These are phyloP conservation scores for Saccostrea glomerata DNA, from an alignment of 1,140 invertebrate genomes.

Conservation along the genomic window DNA sequence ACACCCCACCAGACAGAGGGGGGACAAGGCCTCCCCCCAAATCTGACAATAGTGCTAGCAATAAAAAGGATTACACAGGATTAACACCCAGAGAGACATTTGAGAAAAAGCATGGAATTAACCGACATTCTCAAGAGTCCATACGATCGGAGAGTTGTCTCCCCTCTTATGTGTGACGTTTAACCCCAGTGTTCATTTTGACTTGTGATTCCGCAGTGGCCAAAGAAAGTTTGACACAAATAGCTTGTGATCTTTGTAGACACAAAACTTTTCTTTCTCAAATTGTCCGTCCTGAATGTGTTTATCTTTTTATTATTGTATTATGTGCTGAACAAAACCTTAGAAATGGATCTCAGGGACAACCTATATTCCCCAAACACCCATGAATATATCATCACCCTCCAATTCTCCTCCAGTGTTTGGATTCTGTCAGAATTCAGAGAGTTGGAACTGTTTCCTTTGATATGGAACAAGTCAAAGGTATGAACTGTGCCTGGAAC, in stretches of 20 bases:
- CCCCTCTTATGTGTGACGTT: slow-evolving; percentile 44
- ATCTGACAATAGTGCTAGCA: slow-evolving; percentile 42
- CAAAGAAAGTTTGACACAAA: slow-evolving; percentile 13
- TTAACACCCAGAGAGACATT: slow-evolving; percentile 56
- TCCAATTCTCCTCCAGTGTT: background rate
- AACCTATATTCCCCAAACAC: background rate
- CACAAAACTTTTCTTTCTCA: background rate
- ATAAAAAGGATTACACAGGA: slow-evolving; percentile 44
- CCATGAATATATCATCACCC: too few species aligned
- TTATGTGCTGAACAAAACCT: background rate
- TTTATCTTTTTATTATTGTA: background rate
- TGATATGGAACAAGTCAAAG: background rate
- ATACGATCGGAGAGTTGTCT: slow-evolving; percentile 32
- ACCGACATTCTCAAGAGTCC: slow-evolving; percentile 42
- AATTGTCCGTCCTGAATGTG: slow-evolving; percentile 14
- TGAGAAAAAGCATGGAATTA: slow-evolving; percentile 56
- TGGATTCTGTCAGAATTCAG: background rate
- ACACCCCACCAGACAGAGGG: background rate
- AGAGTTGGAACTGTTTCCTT: background rate
- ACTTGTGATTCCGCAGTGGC: background rate
- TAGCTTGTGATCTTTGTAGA: background rate
- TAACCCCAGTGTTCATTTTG: background rate
- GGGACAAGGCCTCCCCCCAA: background rate
- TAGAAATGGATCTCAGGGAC: slow-evolving; percentile 5
- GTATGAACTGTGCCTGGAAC: background rate